phyloP scores from a whole-genome alignment of 2,888 invertebrate species.

The Leptinotarsa peninsularis region DNA sequence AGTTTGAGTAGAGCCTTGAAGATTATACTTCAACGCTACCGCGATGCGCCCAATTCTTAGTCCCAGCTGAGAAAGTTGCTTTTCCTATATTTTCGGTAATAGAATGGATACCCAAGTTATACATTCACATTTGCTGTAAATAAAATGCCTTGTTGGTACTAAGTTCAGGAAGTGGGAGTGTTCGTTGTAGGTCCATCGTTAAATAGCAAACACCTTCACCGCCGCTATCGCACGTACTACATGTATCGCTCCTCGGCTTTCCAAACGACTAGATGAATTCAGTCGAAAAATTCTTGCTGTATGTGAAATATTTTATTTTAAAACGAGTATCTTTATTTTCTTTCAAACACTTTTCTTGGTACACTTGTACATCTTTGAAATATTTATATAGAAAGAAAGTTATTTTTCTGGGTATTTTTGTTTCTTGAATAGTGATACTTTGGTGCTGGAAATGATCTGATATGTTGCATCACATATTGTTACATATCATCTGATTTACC shows the following conservation, averaged over 20 bases:
- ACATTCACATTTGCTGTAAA: too few relatives aligned
- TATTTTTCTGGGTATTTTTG: not conserved
- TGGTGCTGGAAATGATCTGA: not conserved
- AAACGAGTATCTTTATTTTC: not conserved
- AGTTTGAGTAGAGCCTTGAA: too few relatives aligned
- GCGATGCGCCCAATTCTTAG: too few relatives aligned
- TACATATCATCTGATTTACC: not conserved
- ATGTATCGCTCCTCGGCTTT: not conserved
- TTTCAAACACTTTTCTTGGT: not conserved
- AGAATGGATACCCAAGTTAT: too few relatives aligned
- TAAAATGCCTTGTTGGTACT: too few relatives aligned
- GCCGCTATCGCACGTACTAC: too few relatives aligned
- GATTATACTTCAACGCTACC: too few relatives aligned
- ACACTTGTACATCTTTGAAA: not conserved
- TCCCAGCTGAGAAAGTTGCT: too few relatives aligned
- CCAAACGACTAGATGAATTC: slow-evolving; percentile 1
- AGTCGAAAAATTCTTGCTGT: not conserved
- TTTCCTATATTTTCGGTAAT: too few relatives aligned
- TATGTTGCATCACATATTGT: slow-evolving; percentile 1
- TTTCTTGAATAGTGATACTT: not conserved
- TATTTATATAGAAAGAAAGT: not conserved
- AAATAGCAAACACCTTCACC: too few relatives aligned
- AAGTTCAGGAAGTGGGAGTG: not conserved
- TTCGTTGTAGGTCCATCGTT: not conserved
- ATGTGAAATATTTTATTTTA: not conserved